Base-by-base conservation (phyloP, 2,113 vertebrate species). In the Rallus limicola region DNA sequence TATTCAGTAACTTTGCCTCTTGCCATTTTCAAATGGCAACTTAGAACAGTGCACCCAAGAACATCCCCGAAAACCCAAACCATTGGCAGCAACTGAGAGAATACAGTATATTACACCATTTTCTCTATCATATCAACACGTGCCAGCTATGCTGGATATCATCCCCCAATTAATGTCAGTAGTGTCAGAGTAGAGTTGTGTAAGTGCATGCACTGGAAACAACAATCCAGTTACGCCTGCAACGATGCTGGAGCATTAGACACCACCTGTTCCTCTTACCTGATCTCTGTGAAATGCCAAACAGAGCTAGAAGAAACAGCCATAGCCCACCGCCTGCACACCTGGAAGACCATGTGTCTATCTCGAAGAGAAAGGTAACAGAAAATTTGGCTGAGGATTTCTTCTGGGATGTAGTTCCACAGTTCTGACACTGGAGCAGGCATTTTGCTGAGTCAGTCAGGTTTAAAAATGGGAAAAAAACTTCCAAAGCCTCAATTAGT, bases 201-300 rank as follows among this genome's bases (percentile, higher is more conserved):
- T 7, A 38, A 24, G 46, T 31, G 18, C 16, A 6, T 2, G 7
- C 34, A 24, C 42, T 9, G 42, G 38, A 40, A 84, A 68, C 11
- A 11, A 29, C 0, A 0, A 60, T 13, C 38, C 33, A 5, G 42
- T 48, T 59, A 50, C 5, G 31, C 29, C 70, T 68, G 90, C 65
- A 52, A 16, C 68, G 78, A 19, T 20, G 29, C 34, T 55, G 2
- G 9, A 53, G 16, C 40, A 29, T 15, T 2, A 90, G 82, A 78
- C 88, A 16, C 11, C 88, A 16, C 11, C 11, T 15, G 8, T 2
- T 34, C 20, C 60, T 83, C 93, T 44, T 13, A 95, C 83, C 85
- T 91, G 92, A 83, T 70, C 65, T 92, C 95, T 6, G 91, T 92
- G 92, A 95, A 93, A 75, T 86, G 88, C 92, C 97, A 94, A 24